Base-by-base conservation (phyloP, 2,888 invertebrate species). In the Ophion costatus region DNA sequence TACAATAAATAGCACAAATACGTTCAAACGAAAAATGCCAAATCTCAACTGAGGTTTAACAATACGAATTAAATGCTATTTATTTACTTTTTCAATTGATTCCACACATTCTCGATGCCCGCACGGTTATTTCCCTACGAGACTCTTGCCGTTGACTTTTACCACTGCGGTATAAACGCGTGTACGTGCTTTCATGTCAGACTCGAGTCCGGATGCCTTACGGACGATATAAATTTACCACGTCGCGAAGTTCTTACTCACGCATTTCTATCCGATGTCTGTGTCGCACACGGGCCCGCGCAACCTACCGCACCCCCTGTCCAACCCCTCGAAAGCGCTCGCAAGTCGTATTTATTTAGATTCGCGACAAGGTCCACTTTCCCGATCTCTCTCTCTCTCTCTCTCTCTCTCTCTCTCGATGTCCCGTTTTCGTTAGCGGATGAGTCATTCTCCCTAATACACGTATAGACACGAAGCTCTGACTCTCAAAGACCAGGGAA, bases 291-390 rank as follows among this genome's bases (percentile, higher is more conserved):
- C 87, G 84, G 79, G 76, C 81, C 83, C 73, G 83, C 77, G 45
- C 29, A 29, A 74, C 88, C 80, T 77, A 79, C 85, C 87, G 74
- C 69, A 74, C 79, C 86, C 83, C 81, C 80, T 84, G 69, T 59
- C 75, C 76, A 86, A 81, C 82, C 83, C 75, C 83, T 82, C 70
- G 63, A 70, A 45, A 71, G 69, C 63, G 71, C 78, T 83, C 61
- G 77, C 87, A 67, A 85, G 75, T 82, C 88, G 90, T 90, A 91
- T 91, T 91, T 91, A 92, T 91, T 91, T 91, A 90, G 89, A 92
- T 91, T 89, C 90, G 87, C 89, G 88, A 88, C 89, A 89, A 89
- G 90, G 89, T 91, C 89, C 88, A 82, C 85, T 84, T 66, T 87
- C 87, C 82, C 71, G 59, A 67, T 87, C 69, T 61, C 56, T 66